These are phyloP conservation scores for Micromesistius poutassou DNA, from an alignment of 2,797 vertebrate species.

Conservation along the genomic window DNA sequence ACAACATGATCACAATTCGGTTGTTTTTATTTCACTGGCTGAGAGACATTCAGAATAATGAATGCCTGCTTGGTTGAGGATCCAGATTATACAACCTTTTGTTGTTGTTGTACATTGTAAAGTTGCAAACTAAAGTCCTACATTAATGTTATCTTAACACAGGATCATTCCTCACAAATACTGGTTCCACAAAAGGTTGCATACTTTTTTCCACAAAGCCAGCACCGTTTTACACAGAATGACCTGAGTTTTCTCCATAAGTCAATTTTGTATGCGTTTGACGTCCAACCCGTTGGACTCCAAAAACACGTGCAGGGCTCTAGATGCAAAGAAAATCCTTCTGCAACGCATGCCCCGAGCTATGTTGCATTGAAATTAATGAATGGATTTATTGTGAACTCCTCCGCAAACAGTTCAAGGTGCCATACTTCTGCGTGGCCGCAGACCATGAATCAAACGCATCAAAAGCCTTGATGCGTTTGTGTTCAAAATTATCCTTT, in stretches of 20 bases:
- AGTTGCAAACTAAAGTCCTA: too few species aligned
- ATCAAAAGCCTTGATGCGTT: neutral
- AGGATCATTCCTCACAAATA: too few species aligned
- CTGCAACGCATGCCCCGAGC: neutral
- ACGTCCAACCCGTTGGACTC: neutral
- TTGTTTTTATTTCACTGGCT: too few species aligned
- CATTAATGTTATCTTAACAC: too few species aligned
- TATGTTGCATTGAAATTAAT: neutral
- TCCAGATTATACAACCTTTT: neutral
- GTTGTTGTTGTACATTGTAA: neutral
- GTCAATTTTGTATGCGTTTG: neutral
- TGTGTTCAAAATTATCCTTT: neutral
- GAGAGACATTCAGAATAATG: too few species aligned
- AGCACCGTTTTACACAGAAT: too few species aligned
- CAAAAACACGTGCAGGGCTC: neutral
- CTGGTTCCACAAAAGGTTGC: too few species aligned
- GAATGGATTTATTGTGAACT: neutral
- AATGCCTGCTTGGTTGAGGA: too few species aligned
- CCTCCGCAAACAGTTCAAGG: neutral
- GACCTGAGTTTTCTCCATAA: neutral
- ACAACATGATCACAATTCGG: too few species aligned
- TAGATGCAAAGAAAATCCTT: neutral
- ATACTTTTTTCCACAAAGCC: too few species aligned
- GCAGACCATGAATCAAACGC: neutral
- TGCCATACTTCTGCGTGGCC: neutral